phyloP scores from a whole-genome alignment of 2,797 vertebrate genomes.

The Melanotaenia trifasciata region DNA sequence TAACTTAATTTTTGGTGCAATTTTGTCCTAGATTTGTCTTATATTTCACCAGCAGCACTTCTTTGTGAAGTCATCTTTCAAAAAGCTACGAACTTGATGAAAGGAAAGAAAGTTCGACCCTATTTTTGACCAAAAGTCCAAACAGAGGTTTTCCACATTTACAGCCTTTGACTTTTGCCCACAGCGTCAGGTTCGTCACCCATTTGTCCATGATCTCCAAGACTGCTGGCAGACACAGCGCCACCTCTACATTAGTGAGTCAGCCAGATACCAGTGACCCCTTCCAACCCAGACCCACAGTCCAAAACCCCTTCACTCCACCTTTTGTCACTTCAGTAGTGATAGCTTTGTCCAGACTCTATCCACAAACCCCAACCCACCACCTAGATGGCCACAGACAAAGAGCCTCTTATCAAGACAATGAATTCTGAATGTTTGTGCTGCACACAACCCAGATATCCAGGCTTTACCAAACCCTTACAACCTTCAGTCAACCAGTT shows the following conservation, averaged over 20 bases:
- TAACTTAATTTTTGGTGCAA: background rate
- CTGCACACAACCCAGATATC: constrained; percentile 5
- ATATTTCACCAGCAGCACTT: background rate
- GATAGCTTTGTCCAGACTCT: constrained; percentile 24
- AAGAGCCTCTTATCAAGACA: constrained; percentile 4
- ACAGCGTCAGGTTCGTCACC: constrained; percentile 93
- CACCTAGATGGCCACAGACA: constrained; percentile 5
- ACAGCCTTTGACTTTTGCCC: constrained; percentile 70
- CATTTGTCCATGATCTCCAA: constrained; percentile 93
- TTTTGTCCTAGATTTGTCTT: background rate
- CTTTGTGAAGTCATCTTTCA: constrained; percentile 2
- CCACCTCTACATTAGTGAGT: constrained; percentile 99
- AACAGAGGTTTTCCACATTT: constrained; percentile 51
- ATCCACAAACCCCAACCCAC: constrained; percentile 29
- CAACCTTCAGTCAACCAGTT: constrained; percentile 19
- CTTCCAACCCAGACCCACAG: constrained; percentile 55
- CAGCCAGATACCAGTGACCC: constrained; percentile 69
- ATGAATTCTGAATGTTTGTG: constrained; percentile 13
- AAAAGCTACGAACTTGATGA: background rate
- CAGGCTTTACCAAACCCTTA: constrained; percentile 13
- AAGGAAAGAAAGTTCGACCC: background rate
- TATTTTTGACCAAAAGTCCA: constrained; percentile 20
- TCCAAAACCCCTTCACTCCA: constrained; percentile 48
- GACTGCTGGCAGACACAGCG: constrained; percentile 97
- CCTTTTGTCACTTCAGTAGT: constrained; percentile 46